phyloP scores from a whole-genome alignment of 1,140 invertebrate genomes.

The Papilio helenus region DNA sequence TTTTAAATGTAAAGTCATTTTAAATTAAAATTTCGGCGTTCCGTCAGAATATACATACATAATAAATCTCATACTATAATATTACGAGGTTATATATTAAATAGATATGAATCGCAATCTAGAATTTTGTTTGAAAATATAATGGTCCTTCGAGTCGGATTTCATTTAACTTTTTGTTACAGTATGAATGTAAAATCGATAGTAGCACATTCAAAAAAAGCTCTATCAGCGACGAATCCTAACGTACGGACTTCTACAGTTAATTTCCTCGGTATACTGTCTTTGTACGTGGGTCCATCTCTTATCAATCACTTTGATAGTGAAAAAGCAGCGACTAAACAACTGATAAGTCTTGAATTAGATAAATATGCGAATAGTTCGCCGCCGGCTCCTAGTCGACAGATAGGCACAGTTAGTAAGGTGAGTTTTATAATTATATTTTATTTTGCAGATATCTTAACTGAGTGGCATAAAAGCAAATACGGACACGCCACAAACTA shows the following conservation, averaged over 20 bases:
- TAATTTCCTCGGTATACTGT: slow-evolving; percentile 86
- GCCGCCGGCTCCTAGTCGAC: slow-evolving; percentile 88
- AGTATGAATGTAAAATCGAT: slow-evolving; percentile 91
- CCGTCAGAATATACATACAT: too few species aligned
- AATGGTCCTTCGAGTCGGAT: slow-evolving; percentile 6
- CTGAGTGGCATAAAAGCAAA: too few species aligned
- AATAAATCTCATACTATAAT: too few species aligned
- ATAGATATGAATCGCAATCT: too few species aligned
- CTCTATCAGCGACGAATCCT: slow-evolving; percentile 92
- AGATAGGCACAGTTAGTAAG: slow-evolving; percentile 72
- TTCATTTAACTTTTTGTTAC: slow-evolving; percentile 51
- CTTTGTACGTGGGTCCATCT: slow-evolving; percentile 91
- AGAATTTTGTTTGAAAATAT: not conserved
- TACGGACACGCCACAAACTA: too few species aligned
- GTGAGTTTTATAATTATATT: slow-evolving; percentile 44
- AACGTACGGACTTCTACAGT: slow-evolving; percentile 90
- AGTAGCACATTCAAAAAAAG: slow-evolving; percentile 92
- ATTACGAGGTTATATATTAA: too few species aligned
- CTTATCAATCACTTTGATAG: slow-evolving; percentile 92
- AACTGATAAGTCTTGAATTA: slow-evolving; percentile 94
- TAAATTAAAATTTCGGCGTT: too few species aligned
- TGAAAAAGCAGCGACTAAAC: slow-evolving; percentile 93
- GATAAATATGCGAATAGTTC: slow-evolving; percentile 90
- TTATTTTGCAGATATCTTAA: too few species aligned
- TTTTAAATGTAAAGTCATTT: too few species aligned